Evolutionary conservation across 2,113 vertebrate species (phyloP).

Genomic region (Pelecanoides urinatrix): DNA sequence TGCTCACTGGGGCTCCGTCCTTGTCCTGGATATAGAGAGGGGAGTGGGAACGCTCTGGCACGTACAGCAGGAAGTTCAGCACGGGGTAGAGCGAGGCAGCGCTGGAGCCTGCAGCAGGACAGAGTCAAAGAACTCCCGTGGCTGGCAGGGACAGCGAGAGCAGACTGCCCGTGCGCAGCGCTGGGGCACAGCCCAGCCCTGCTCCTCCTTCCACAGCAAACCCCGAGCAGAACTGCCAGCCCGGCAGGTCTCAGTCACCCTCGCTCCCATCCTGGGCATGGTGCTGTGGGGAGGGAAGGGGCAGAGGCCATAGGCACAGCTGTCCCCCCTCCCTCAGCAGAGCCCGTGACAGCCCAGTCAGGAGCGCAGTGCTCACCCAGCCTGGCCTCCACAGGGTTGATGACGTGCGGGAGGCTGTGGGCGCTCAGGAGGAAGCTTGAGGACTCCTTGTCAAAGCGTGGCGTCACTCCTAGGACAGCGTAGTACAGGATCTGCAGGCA

Average conservation of each 20-base stretch:
- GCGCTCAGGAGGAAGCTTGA: slow-evolving; percentile 83
- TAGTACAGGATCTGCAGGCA: slow-evolving; percentile 87
- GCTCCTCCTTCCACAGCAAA: not conserved
- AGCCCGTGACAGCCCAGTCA: not conserved
- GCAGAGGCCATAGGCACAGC: not conserved
- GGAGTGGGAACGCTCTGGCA: slow-evolving; percentile 88
- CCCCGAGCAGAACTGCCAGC: not conserved
- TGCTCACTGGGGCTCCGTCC: slow-evolving; percentile 78
- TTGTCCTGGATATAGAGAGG: slow-evolving; percentile 89
- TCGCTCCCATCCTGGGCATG: accelerated
- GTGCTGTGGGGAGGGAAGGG: not conserved
- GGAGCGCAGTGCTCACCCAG: slow-evolving; percentile 75
- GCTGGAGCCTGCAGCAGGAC: slow-evolving; percentile 81
- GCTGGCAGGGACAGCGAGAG: not conserved
- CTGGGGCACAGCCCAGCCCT: not conserved
- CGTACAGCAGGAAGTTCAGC: slow-evolving; percentile 92
- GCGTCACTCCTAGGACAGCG: slow-evolving; percentile 87
- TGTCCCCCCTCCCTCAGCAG: not conserved
- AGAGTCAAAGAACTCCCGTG: not conserved
- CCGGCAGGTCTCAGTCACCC: not conserved
- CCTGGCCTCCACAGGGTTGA: slow-evolving; percentile 94
- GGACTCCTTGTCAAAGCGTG: slow-evolving; percentile 83
- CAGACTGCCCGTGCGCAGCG: accelerated
- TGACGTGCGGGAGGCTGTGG: slow-evolving; percentile 92
- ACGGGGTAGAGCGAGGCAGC: slow-evolving; percentile 92